A percentile compares a stretch with the other conserved stretches of the same genome.
These are phyloP conservation scores for Philhelius pedissequus DNA, from an alignment of 2,888 invertebrate species.

Conservation along the genomic window DNA sequence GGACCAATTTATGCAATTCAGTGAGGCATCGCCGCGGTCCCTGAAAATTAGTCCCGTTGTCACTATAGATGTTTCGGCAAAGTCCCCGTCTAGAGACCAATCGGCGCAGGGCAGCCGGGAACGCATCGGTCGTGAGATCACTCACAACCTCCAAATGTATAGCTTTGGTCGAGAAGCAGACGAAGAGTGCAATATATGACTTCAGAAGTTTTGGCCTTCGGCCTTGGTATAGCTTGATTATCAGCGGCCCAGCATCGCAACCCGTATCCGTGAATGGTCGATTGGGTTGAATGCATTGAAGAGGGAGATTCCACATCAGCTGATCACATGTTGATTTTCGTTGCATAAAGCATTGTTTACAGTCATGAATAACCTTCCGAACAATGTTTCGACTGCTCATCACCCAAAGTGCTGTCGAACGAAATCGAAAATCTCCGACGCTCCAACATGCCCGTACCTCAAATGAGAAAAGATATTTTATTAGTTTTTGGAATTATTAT, in stretches of 20 bases:
- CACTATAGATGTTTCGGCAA: not conserved
- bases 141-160: not conserved
- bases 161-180: not conserved
- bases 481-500: slow-evolving; percentile 5
- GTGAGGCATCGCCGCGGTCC: not conserved
- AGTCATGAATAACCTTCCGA: not conserved
- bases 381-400: not conserved
- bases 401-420: not conserved
- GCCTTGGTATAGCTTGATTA: slow-evolving; percentile 9
- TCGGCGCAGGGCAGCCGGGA: not conserved
- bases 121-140: not conserved
- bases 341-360: slow-evolving; percentile 25
- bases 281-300: not conserved
- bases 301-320: slow-evolving; percentile 30
- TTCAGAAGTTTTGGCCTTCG: slow-evolving; percentile 14
- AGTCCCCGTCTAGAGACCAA: not conserved
- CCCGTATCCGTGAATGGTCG: not conserved
- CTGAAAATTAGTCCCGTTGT: not conserved
- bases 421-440: not conserved
- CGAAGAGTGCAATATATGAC: too few species aligned
- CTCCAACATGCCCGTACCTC: not conserved
- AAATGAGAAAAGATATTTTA: not conserved
- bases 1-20: not conserved
- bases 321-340: slow-evolving; percentile 19
- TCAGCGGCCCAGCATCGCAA: slow-evolving; percentile 21